These are phyloP conservation scores for Thereva nobilitata DNA, from an alignment of 2,888 invertebrate species.

Conservation along the genomic window DNA sequence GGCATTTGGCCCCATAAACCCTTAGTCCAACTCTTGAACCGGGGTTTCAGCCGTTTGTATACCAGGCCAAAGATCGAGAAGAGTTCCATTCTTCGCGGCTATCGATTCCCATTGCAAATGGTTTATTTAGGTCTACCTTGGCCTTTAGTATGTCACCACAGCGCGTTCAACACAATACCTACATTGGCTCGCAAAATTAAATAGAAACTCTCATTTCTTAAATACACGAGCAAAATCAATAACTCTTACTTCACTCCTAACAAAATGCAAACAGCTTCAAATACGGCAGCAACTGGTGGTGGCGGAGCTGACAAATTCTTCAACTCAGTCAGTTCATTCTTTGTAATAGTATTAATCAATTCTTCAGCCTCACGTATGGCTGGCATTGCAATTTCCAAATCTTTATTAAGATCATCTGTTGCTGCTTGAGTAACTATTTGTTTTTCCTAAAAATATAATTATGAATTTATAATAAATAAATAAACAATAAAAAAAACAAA, in stretches of 20 bases:
- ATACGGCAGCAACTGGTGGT: constrained; percentile 80
- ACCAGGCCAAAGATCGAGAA: too few relatives aligned
- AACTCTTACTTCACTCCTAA: constrained; percentile 77
- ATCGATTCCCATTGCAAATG: too few relatives aligned
- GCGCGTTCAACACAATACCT: too few relatives aligned
- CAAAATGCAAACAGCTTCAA: constrained; percentile 89
- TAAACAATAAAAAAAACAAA: background rate
- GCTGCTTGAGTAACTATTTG: constrained; percentile 81
- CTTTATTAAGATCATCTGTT: constrained; percentile 86
- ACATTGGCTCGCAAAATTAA: too few relatives aligned
- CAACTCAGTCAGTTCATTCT: constrained; percentile 88
- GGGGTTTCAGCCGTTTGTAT: too few relatives aligned
- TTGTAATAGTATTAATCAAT: constrained; percentile 82
- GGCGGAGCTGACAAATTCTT: constrained; percentile 89
- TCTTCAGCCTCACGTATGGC: constrained; percentile 82
- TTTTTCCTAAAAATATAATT: constrained; percentile 64
- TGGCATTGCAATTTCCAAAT: constrained; percentile 84
- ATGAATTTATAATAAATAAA: constrained; percentile 2
- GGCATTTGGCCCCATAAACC: too few relatives aligned
- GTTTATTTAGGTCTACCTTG: too few relatives aligned
- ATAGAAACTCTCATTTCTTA: too few relatives aligned
- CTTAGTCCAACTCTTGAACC: too few relatives aligned
- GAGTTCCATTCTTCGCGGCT: too few relatives aligned
- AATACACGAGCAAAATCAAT: background rate
- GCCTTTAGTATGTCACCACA: too few relatives aligned